Evolutionary conservation across 1,140 invertebrate genomes (phyloP).

Genomic region (Heliothis subflexa): DNA sequence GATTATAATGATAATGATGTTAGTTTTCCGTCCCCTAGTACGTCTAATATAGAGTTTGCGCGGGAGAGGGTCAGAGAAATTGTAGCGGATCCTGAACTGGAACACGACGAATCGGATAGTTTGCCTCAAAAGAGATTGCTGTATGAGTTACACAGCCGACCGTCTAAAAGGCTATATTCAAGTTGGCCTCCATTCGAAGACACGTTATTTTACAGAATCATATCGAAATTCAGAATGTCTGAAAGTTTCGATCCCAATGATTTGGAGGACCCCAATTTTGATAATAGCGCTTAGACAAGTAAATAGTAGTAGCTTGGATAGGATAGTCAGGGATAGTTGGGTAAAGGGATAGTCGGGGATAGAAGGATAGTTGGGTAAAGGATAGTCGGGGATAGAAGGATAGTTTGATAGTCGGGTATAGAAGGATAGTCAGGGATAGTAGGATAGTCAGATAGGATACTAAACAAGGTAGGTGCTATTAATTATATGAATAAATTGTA

Average conservation of each 20-base stretch:
- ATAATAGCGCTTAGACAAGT: not conserved
- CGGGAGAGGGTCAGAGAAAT: constrained; percentile 35
- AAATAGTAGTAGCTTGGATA: too few species aligned
- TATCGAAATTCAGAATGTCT: constrained; percentile 82
- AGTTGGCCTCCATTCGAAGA: constrained; percentile 84
- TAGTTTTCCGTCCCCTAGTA: not conserved
- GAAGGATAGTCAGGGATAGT: too few species aligned
- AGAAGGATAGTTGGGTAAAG: too few species aligned
- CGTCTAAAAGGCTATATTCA: constrained; percentile 58
- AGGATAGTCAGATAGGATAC: too few species aligned
- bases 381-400: too few species aligned
- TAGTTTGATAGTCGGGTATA: too few species aligned
- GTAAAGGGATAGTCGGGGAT: too few species aligned
- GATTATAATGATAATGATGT: constrained; percentile 1
- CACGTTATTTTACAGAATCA: constrained; percentile 81
- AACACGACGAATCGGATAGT: constrained; percentile 39
- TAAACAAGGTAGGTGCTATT: too few species aligned
- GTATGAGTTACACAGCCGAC: constrained; percentile 56
- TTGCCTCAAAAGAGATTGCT: constrained; percentile 56
- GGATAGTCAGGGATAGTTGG: too few species aligned
- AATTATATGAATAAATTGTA: too few species aligned
- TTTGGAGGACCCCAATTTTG: constrained; percentile 46
- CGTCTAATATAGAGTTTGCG: constrained; percentile 50
- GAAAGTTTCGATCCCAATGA: constrained; percentile 79
- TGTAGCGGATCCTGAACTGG: not conserved